Percentiles rank a stretch among this genome's conserved stretches.
These are phyloP conservation scores for Salvelinus alpinus DNA, from an alignment of 2,113 vertebrate genomes.

Conservation along the genomic window DNA sequence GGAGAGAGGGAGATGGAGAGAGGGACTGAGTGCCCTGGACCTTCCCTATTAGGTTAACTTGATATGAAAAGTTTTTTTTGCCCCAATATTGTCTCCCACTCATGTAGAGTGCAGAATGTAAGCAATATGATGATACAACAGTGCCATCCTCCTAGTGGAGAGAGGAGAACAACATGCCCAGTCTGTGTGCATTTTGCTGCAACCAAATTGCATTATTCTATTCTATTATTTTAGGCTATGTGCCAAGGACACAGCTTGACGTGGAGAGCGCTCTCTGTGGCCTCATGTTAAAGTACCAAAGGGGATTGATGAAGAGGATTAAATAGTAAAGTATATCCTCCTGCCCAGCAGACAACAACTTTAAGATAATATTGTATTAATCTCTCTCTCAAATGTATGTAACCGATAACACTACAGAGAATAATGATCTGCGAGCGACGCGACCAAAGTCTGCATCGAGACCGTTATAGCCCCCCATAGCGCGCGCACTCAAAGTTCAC, in stretches of 20 bases:
- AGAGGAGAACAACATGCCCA: not conserved
- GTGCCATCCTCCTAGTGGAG: too few species aligned
- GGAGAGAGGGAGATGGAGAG: not conserved
- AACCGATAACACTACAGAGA: too few species aligned
- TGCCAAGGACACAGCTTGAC: not conserved
- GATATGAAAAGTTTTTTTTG: not conserved
- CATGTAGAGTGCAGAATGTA: not conserved
- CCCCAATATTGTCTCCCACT: not conserved
- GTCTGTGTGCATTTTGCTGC: too few species aligned
- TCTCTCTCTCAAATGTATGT: too few species aligned
- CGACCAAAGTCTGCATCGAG: not conserved
- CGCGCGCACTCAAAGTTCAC: too few species aligned
- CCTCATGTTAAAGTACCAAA: too few species aligned
- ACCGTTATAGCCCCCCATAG: not conserved
- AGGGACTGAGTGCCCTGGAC: not conserved
- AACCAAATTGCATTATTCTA: too few species aligned
- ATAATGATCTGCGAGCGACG: not conserved
- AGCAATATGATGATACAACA: not conserved
- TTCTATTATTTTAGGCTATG: too few species aligned
- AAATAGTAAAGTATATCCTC: too few species aligned
- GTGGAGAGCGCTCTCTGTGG: not conserved
- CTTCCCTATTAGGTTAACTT: slow-evolving; percentile 3
- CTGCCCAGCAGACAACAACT: too few species aligned
- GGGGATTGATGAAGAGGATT: too few species aligned
- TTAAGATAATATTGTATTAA: too few species aligned